These are phyloP conservation scores for Henicopernis longicauda DNA, from an alignment of 2,113 vertebrate genomes.

Conservation along the genomic window DNA sequence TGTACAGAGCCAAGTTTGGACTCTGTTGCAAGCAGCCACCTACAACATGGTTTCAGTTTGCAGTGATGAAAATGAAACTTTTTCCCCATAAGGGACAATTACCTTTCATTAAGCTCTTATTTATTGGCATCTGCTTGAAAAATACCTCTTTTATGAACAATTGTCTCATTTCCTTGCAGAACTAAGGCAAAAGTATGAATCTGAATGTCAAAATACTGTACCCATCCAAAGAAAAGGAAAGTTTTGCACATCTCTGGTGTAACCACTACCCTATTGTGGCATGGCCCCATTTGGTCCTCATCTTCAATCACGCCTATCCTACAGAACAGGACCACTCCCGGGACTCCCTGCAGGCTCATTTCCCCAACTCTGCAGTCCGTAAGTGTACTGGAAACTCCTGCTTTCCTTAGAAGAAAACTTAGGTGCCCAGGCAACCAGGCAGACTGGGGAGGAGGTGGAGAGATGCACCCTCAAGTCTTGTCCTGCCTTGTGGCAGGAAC, in stretches of 20 bases:
- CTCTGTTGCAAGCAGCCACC: conserved; percentile 1
- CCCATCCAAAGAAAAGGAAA: fast-evolving
- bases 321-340: not conserved
- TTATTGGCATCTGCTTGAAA: not conserved
- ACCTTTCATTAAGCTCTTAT: not conserved
- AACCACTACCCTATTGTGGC: not conserved
- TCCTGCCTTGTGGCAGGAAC: not conserved
- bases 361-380: not conserved
- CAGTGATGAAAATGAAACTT: not conserved
- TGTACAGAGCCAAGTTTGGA: not conserved
- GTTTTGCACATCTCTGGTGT: not conserved
- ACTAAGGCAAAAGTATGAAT: not conserved
- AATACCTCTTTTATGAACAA: not conserved
- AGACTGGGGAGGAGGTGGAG: not conserved
- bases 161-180: not conserved
- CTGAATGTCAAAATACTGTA: not conserved
- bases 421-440: not conserved
- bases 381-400: not conserved
- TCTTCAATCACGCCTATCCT: not conserved
- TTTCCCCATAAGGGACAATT: not conserved
- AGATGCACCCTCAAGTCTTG: not conserved
- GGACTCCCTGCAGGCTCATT: not conserved
- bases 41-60: not conserved
- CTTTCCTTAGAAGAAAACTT: not conserved
- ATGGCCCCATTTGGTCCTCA: not conserved